Conservation (phyloP, 2,888 invertebrate species). For the Rhorus exstirpatorius region DNA sequence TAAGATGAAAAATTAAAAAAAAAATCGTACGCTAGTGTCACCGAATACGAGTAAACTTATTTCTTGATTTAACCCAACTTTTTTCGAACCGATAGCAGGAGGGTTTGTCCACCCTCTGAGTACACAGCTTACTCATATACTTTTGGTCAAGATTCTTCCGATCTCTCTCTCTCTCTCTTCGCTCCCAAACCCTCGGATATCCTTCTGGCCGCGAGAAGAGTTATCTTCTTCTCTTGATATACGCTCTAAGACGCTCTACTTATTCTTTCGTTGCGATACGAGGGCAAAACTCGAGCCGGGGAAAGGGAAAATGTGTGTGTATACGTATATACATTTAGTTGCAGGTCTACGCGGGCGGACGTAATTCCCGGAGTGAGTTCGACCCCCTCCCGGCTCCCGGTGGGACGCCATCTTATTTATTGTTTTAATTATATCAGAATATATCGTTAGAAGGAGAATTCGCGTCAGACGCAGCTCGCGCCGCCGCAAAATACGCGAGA, state of each 20-base stretch:
- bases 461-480: slow-evolving; percentile 81
- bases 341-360: slow-evolving; percentile 61
- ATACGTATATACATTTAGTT: slow-evolving; percentile 19
- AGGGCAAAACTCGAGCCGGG: slow-evolving; percentile 42
- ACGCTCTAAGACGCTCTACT: slow-evolving; percentile 67
- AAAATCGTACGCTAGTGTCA: no score
- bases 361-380: slow-evolving; percentile 80
- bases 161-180: background rate
- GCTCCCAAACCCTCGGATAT: slow-evolving; percentile 31
- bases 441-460: slow-evolving; percentile 84
- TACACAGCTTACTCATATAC: background rate
- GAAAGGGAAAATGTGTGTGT: slow-evolving; percentile 38
- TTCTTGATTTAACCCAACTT: slow-evolving; percentile 21
- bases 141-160: slow-evolving; percentile 13
- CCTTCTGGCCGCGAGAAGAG: slow-evolving; percentile 28
- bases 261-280: slow-evolving; percentile 53
- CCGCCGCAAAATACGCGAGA: slow-evolving; percentile 84
- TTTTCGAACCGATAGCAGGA: background rate
- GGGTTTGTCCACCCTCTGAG: background rate
- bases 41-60: no score
- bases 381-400: slow-evolving; percentile 85
- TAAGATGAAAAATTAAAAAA: background rate
- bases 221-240: slow-evolving; percentile 65
- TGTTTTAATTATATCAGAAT: slow-evolving; percentile 86
- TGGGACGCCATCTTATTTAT: slow-evolving; percentile 86